phyloP scores from a whole-genome alignment of 2,888 invertebrate species.

The Chaetoderma sp. region DNA sequence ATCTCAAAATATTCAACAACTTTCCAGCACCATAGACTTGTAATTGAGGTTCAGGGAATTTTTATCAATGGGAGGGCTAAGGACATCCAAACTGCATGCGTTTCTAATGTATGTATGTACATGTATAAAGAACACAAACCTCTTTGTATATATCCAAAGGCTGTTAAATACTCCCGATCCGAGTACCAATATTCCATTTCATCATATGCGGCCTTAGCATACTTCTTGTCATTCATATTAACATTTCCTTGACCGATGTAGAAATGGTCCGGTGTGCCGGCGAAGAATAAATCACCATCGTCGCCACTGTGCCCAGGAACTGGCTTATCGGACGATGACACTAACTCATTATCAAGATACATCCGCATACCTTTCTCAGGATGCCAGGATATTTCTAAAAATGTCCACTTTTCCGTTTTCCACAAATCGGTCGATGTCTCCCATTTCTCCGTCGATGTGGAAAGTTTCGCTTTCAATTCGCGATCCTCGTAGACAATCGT shows the following conservation, averaged over 20 bases:
- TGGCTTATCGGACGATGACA: slow-evolving; percentile 25
- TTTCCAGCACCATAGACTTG: too few species aligned
- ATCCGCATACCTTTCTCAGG: slow-evolving; percentile 48
- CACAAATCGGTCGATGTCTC: slow-evolving; percentile 39
- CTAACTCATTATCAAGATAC: slow-evolving; percentile 44
- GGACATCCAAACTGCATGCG: too few species aligned
- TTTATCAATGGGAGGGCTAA: too few species aligned
- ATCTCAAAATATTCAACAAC: too few species aligned
- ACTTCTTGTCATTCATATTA: slow-evolving; percentile 36
- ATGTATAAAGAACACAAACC: slow-evolving; percentile 46
- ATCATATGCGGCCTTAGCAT: slow-evolving; percentile 60
- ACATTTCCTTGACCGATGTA: slow-evolving; percentile 50
- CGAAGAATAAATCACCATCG: not conserved
- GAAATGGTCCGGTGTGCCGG: slow-evolving; percentile 36
- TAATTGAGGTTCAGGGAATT: too few species aligned
- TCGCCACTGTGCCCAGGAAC: not conserved
- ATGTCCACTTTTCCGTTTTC: slow-evolving; percentile 50
- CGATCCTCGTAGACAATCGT: slow-evolving; percentile 45
- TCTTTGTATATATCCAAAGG: slow-evolving; percentile 63
- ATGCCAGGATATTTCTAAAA: slow-evolving; percentile 58
- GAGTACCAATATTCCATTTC: slow-evolving; percentile 66
- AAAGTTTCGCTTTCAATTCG: slow-evolving; percentile 38
- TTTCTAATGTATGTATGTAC: too few species aligned
- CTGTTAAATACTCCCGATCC: slow-evolving; percentile 61
- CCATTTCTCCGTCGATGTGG: slow-evolving; percentile 51